Evolutionary conservation across 2,797 vertebrate species (phyloP), one percentile per base, ranked within the genome.

Genomic region (Oreonectes daqikongensis): DNA sequence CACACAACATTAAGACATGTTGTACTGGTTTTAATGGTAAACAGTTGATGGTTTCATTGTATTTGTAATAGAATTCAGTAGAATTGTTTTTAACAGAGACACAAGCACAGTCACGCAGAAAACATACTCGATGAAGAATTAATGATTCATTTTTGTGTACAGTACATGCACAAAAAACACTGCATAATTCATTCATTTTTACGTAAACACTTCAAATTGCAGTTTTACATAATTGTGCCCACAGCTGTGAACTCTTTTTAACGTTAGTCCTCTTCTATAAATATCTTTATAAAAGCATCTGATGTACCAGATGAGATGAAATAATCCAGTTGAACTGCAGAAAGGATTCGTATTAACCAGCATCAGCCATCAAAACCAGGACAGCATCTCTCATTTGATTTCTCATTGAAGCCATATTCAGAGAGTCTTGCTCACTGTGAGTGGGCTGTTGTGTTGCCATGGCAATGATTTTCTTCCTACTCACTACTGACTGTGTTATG

Each of bases 401-500:
- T 84, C 81, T 84, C 72, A 82, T 80, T 82, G 67, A 81, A 79
- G 59, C 80, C 66, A 74, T 82, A 78, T 79, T 85, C 83, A 78
- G 32, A 78, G 32, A 80, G 71, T 82, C 85, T 77, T 81, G 77
- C 80, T 84, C 78, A 81, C 80, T 75, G 30, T 85, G 82, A 82
- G 82, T 83, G 84, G 81, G 85, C 78, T 81, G 84, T 83, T 77
- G 80, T 77, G 85, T 86, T 85, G 82, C 85, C 82, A 86, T 86
- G 85, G 85, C 74, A 81, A 86, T 84, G 40, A 35, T 78, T 77
- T 84, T 79, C 68, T 75, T 67, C 77, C 40, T 66, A 48, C n/a
- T 50, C 42, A 28, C n/a, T n/a, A 42, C 40, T 14, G 35, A 35
- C 9, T n/a, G n/a, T n/a, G n/a, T n/a, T n/a, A n/a, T n/a, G n/a